A percentile compares a stretch with the other conserved stretches of the same genome.
Evolutionary conservation across 2,888 invertebrate species (phyloP).

Genomic region (Lasioglossum calceatum): DNA sequence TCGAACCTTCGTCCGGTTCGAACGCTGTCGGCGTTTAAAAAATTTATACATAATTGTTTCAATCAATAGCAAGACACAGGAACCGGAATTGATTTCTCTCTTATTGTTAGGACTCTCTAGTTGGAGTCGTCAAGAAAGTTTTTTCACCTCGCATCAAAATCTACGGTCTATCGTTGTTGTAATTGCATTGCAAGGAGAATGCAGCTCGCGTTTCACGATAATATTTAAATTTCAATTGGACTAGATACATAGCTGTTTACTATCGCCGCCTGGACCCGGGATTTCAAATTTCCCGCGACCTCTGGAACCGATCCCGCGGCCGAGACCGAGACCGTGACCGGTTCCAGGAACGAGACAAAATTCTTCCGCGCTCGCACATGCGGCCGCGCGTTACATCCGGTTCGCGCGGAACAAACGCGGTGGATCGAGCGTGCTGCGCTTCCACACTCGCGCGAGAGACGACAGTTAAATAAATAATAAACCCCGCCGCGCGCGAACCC

Average conservation of each 20-base stretch:
- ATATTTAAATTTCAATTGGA: too few species aligned
- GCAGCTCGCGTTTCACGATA: background rate
- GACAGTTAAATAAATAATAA: constrained; percentile 31
- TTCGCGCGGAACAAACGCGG: constrained; percentile 1
- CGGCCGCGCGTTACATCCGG: background rate
- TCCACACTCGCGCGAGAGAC: background rate
- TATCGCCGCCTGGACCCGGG: background rate
- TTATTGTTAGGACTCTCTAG: too few species aligned
- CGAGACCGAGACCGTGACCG: background rate
- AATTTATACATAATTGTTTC: too few species aligned
- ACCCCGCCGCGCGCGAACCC: background rate
- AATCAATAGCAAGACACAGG: too few species aligned
- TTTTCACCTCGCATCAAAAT: background rate
- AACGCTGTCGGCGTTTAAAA: background rate
- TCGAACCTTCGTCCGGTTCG: too few species aligned
- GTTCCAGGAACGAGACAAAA: background rate
- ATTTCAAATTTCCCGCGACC: background rate
- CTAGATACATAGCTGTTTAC: background rate
- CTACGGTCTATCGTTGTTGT: background rate
- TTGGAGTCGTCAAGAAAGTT: too few species aligned
- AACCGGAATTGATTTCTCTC: too few species aligned
- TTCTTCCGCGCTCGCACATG: background rate
- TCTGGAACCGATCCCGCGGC: background rate
- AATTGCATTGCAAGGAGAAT: too few species aligned
- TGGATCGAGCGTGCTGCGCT: background rate